Conservation (phyloP, 2,797 vertebrate species). For the Chelidonichthys spinosus region DNA sequence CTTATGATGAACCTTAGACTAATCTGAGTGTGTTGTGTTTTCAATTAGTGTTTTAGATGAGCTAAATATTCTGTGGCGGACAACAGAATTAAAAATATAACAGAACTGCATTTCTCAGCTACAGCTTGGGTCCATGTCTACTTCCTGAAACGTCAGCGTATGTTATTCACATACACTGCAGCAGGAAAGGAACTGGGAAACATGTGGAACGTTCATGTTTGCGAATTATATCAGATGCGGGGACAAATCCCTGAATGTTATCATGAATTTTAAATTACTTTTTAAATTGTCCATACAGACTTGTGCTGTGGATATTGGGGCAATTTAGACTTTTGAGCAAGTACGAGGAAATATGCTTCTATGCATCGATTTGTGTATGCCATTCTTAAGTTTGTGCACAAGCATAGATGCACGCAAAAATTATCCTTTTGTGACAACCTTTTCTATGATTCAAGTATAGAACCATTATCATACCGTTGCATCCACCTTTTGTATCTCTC, state of each 20-base stretch:
- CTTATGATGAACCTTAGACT: background rate
- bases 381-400: conserved; percentile 25
- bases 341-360: conserved; percentile 19
- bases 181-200: background rate
- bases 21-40: background rate
- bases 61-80: background rate
- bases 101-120: background rate
- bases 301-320: background rate
- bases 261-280: background rate
- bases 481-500: background rate
- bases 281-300: background rate
- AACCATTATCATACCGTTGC: background rate
- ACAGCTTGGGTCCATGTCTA: background rate
- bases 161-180: background rate
- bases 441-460: background rate
- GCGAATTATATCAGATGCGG: too few species aligned
- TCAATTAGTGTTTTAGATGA: background rate
- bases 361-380: background rate
- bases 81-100: background rate
- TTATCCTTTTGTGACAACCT: background rate
- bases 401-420: background rate
- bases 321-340: background rate
- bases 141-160: background rate
- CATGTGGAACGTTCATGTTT: background rate
- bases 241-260: background rate